phyloP scores from a whole-genome alignment of 2,113 vertebrate genomes.

The Turdus rufiventris region DNA sequence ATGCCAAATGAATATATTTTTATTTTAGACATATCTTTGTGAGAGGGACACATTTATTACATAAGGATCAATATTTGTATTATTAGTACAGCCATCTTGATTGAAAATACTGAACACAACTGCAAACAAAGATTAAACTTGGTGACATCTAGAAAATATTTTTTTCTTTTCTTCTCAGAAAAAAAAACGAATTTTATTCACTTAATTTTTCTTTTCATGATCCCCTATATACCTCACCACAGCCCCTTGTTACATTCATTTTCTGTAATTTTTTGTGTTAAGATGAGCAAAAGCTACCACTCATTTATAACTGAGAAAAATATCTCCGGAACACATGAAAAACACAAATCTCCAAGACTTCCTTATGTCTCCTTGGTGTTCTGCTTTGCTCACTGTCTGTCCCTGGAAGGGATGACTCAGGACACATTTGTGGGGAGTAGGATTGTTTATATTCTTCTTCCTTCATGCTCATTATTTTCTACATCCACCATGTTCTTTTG shows the following conservation, averaged over 20 bases:
- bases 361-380: background rate
- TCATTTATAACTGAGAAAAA: background rate
- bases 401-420: background rate
- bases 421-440: background rate
- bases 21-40: background rate
- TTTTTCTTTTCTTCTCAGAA: background rate
- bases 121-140: background rate
- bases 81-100: background rate
- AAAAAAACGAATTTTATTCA: background rate
- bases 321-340: background rate
- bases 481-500: background rate
- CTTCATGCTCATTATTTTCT: background rate
- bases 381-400: background rate
- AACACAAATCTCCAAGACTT: background rate
- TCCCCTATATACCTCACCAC: rapidly evolving
- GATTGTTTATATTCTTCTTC: background rate
- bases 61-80: background rate
- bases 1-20: background rate
- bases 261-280: background rate
- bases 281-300: background rate
- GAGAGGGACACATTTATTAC: background rate
- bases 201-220: background rate
- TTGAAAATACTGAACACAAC: background rate
- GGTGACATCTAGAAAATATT: background rate
- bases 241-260: background rate